phyloP scores from a whole-genome alignment of 2,797 vertebrate genomes.

The Mus minutoides region DNA sequence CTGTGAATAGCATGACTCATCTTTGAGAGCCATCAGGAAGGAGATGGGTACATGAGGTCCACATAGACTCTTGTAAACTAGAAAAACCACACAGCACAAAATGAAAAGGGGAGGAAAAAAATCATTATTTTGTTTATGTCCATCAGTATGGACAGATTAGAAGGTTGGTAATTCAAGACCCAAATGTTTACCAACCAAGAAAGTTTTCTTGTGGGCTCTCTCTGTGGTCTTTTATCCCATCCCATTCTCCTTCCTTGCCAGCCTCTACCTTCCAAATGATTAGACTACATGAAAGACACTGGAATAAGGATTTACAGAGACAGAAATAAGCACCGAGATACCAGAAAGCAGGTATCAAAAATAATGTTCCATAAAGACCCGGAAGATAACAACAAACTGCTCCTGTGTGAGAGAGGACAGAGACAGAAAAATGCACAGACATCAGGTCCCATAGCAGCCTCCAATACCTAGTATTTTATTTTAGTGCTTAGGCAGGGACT shows the following conservation, averaged over 20 bases:
- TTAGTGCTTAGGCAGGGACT: conserved; percentile 64
- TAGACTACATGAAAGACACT: conserved; percentile 38
- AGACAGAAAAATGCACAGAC: conserved; percentile 12
- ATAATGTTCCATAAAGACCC: conserved; percentile 23
- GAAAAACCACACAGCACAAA: conserved; percentile 35
- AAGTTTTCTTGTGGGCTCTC: background rate
- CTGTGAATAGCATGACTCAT: background rate
- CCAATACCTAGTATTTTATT: conserved; percentile 73
- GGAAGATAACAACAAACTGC: conserved; percentile 17
- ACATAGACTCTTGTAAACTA: background rate
- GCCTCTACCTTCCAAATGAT: conserved; percentile 45
- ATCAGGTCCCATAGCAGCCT: conserved; percentile 53
- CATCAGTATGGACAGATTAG: background rate
- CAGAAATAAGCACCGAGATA: conserved; percentile 77
- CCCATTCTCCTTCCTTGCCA: background rate
- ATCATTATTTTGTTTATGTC: background rate
- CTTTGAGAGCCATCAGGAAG: background rate
- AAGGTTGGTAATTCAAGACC: background rate
- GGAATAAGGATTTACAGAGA: conserved; percentile 47
- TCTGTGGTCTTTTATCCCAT: background rate
- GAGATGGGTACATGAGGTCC: background rate
- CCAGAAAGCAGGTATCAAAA: conserved; percentile 28
- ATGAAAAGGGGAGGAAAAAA: background rate
- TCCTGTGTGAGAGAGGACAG: background rate
- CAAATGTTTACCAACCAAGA: conserved; percentile 17